phyloP scores from a whole-genome alignment of 2,888 invertebrate genomes.

The Scaptomyza reducta region DNA sequence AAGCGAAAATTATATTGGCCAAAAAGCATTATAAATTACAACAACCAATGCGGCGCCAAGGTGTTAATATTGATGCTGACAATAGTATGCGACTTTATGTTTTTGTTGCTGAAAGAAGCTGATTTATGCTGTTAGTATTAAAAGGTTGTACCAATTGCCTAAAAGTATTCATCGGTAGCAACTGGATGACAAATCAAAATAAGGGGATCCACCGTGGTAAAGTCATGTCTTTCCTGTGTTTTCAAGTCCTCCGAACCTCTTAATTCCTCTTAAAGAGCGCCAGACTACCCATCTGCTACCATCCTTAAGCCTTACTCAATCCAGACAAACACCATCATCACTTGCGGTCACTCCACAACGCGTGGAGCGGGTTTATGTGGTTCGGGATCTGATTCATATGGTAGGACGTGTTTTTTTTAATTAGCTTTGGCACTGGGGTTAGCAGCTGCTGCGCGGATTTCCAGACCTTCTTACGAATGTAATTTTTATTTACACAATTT shows the following conservation, averaged over 20 bases:
- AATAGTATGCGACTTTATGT: neutral
- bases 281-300: neutral
- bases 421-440: constrained; percentile 3
- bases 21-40: constrained; percentile 61
- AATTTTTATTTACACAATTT: constrained; percentile 80
- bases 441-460: constrained; percentile 54
- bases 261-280: neutral
- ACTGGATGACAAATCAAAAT: neutral
- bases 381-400: constrained; percentile 46
- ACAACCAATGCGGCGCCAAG: constrained; percentile 57
- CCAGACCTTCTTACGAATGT: constrained; percentile 74
- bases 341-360: constrained; percentile 61
- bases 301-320: neutral
- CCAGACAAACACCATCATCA: constrained; percentile 36
- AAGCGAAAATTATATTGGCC: constrained; percentile 70
- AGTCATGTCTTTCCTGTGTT: too few species aligned
- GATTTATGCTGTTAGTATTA: neutral
- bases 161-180: neutral
- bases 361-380: constrained; percentile 4
- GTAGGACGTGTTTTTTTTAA: constrained; percentile 14
- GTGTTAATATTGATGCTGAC: constrained; percentile 66
- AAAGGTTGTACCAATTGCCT: neutral
- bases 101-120: neutral
- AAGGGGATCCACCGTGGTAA: neutral
- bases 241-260: too few species aligned